Evolutionary conservation across 2,797 vertebrate genomes (phyloP), one percentile per base, ranked within the genome.

Genomic region (Mallotus villosus): DNA sequence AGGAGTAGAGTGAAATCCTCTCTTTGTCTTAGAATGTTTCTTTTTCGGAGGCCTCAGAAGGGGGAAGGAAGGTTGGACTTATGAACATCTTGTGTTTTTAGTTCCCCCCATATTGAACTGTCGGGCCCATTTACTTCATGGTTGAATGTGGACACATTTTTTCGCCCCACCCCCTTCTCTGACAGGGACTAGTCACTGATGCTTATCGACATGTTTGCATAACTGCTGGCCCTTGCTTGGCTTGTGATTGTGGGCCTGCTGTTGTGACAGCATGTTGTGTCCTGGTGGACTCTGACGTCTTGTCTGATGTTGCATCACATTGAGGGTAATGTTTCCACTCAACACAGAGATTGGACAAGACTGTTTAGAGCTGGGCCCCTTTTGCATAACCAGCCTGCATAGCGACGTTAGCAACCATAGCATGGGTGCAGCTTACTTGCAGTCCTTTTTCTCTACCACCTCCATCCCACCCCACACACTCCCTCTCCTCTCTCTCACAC

Each of bases 371-470:
- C 22, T n/a, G 63, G 41, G 55, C 71, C 66, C 32, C 51, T 22
- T 68, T 63, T 49, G 69, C 49, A 57, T 67, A 76, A 78, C 68
- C 4, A 25, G 29, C 22, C 11, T 0, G 21, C 53, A 21, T 32
- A 62, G 17, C 17, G 60, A 11, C 8, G 8, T 51, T 71, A 63
- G 68, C 57, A 68, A 68, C 65, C 63, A 27, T 29, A 75, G 34
- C 49, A 37, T 17, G 67, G 61, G 66, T 70, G 59, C 24, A 0
- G 7, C 74, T 79, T 76, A 68, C n/a, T 70, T 75, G 62, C 73
- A 82, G 85, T 83, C 75, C 81, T 72, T 79, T 78, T 69, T 68
- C 65, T 75, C 67, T 8, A 64, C 66, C 29, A n/a, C 24, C 74
- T 77, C 76, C 41, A 58, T n/a, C 27, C 41, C 41, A 2, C 0